These are phyloP conservation scores for Paedocypris sp. DNA, from an alignment of 2,113 vertebrate genomes.

Conservation along the genomic window DNA sequence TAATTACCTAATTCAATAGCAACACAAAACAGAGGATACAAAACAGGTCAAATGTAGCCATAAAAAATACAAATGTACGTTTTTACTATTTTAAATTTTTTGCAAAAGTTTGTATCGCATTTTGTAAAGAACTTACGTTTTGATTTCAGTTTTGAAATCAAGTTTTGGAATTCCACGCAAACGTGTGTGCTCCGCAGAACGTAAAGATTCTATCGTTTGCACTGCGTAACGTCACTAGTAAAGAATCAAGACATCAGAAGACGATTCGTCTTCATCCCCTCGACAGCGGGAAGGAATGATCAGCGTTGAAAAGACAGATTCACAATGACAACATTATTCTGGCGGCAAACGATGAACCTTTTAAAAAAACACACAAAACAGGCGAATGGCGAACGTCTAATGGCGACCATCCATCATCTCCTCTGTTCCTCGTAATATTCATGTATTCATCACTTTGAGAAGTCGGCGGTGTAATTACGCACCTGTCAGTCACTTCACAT, in stretches of 20 bases:
- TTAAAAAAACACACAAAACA: not conserved
- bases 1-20: no score
- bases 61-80: no score
- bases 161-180: no score
- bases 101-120: no score
- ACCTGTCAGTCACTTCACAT: not conserved
- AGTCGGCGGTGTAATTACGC: not conserved
- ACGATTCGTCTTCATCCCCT: not conserved
- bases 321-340: not conserved
- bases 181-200: no score
- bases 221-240: not conserved
- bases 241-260: not conserved
- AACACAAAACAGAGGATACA: no score
- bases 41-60: no score
- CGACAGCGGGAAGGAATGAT: not conserved
- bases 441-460: not conserved
- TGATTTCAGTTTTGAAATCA: no score
- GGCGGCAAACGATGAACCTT: not conserved
- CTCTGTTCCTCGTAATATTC: not conserved
- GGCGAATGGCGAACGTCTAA: not conserved
- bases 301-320: not conserved
- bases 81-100: no score
- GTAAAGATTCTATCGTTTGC: not conserved
- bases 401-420: not conserved
- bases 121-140: no score